A percentile compares a stretch with the other conserved stretches of the same genome.
Conservation (phyloP, 1,140 invertebrate genomes). For the Drosophila teissieri region DNA sequence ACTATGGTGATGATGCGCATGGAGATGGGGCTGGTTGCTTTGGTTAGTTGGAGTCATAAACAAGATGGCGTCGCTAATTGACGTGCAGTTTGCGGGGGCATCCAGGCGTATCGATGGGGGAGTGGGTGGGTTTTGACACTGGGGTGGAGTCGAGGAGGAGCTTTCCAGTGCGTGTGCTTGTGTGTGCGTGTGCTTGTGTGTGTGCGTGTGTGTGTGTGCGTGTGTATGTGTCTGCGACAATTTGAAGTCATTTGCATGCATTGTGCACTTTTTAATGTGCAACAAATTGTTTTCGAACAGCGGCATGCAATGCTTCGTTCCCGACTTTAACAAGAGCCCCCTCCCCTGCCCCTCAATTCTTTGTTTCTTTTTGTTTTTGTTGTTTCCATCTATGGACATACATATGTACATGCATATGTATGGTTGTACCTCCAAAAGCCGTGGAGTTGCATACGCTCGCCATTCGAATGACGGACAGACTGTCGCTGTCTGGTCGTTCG, state of each 20-base stretch:
- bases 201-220: neutral
- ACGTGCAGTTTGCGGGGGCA: conserved; percentile 55
- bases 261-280: conserved; percentile 79
- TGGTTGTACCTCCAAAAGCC: neutral
- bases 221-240: conserved; percentile 44
- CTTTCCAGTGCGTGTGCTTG: conserved; percentile 14
- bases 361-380: too few relatives aligned
- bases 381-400: too few relatives aligned
- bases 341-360: neutral
- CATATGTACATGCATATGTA: too few relatives aligned
- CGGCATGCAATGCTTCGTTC: conserved; percentile 65
- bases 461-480: conserved; percentile 28
- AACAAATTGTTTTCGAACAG: conserved; percentile 81
- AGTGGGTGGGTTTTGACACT: neutral
- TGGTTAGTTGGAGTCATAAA: conserved; percentile 64
- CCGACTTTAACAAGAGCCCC: conserved; percentile 43
- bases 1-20: neutral
- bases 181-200: too few relatives aligned
- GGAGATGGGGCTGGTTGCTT: conserved; percentile 27
- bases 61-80: conserved; percentile 78
- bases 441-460: neutral
- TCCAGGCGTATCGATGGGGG: conserved; percentile 57
- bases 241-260: conserved; percentile 81
- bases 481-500: conserved; percentile 62
- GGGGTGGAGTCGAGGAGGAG: neutral